A percentile compares a stretch with the other conserved stretches of the same genome.
phyloP scores from a whole-genome alignment of 2,888 invertebrate species.

The Drosophila anomelani region DNA sequence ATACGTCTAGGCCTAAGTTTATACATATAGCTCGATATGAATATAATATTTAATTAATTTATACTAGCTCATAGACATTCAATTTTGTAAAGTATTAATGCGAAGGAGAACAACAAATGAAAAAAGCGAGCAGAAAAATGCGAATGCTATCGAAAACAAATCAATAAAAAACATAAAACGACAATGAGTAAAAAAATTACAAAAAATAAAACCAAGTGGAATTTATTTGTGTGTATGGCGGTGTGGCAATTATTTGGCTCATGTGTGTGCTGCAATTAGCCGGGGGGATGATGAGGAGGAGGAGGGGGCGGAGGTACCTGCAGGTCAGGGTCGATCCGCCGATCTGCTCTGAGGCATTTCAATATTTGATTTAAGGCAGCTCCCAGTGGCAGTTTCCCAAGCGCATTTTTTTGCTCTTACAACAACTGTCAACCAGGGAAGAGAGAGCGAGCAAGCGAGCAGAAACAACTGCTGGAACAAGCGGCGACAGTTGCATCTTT shows the following conservation, averaged over 20 bases:
- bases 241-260: conserved; percentile 37
- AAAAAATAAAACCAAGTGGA: conserved; percentile 54
- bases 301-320: background rate
- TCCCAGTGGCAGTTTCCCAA: conserved; percentile 72
- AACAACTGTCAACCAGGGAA: conserved; percentile 37
- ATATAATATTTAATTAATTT: conserved; percentile 72
- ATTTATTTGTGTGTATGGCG: conserved; percentile 55
- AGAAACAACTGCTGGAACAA: conserved; percentile 50
- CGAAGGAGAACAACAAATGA: conserved; percentile 47
- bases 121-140: conserved; percentile 53
- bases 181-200: conserved; percentile 49
- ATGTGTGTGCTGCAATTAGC: conserved; percentile 61
- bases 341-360: conserved; percentile 61
- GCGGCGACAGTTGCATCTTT: conserved; percentile 76
- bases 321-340: conserved; percentile 64
- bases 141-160: conserved; percentile 62
- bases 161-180: conserved; percentile 64
- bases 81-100: conserved; percentile 78
- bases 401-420: conserved; percentile 71
- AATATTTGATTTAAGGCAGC: conserved; percentile 76
- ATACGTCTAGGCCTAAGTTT: conserved; percentile 28
- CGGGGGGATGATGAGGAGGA: background rate
- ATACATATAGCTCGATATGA: conserved; percentile 47
- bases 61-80: conserved; percentile 71
- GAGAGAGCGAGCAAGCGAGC: conserved; percentile 13